These are phyloP conservation scores for Ciona savignyi DNA, from an alignment of 23 tunicate species.

Conservation along the genomic window DNA sequence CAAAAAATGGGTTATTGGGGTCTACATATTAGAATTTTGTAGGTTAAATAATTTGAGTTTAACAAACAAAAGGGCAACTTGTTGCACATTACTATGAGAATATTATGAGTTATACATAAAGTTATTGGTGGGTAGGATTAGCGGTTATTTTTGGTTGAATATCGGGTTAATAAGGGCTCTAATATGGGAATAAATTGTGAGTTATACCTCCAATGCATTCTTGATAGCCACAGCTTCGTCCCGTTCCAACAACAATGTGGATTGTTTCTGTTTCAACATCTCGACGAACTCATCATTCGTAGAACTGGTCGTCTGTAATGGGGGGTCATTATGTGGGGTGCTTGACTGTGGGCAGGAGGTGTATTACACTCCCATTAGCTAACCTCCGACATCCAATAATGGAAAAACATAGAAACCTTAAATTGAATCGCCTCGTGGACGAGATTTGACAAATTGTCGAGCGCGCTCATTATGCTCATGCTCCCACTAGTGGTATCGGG, in stretches of 20 bases:
- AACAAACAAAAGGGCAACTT: too few species aligned
- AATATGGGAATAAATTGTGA: too few species aligned
- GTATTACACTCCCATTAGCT: too few species aligned
- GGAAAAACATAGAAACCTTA: constrained; percentile 16
- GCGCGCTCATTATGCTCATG: constrained; percentile 25
- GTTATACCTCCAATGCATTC: constrained; percentile 54
- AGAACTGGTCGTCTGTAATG: not conserved
- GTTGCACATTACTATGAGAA: too few species aligned
- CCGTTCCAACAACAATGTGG: constrained; percentile 20
- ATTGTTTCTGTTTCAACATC: constrained; percentile 38
- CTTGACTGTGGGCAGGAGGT: too few species aligned
- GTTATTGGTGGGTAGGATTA: too few species aligned
- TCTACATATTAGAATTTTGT: too few species aligned
- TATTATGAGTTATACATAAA: too few species aligned
- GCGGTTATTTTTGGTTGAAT: not conserved
- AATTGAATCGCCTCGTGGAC: constrained; percentile 27
- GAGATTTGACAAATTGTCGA: constrained; percentile 13
- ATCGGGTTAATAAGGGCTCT: not conserved
- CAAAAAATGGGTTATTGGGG: too few species aligned
- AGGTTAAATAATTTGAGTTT: too few species aligned
- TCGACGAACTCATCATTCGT: constrained; percentile 3
- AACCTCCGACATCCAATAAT: not conserved
- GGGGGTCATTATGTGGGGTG: too few species aligned
- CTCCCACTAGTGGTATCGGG: not conserved
- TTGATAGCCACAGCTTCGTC: constrained; percentile 52